Conservation (phyloP, 2,113 vertebrate species). For the Nothobranchius kuhntae region DNA sequence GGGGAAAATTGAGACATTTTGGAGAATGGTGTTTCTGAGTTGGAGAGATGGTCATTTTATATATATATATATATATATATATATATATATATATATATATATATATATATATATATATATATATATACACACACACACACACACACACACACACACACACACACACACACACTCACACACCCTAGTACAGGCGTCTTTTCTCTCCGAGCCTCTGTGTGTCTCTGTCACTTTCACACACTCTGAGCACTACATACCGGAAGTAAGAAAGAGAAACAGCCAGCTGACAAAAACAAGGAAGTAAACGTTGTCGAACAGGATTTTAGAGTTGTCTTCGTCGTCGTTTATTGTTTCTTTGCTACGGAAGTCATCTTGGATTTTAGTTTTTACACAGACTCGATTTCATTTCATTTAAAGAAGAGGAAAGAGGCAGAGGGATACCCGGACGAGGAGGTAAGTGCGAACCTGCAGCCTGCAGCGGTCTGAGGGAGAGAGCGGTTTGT, state of each 20-base stretch:
- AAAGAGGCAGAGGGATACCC: constrained; percentile 20
- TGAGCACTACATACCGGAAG: constrained; percentile 45
- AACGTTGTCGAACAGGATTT: constrained; percentile 28
- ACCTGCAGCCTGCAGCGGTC: constrained; percentile 3
- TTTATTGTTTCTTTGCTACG: constrained; percentile 41
- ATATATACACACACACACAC: too few relatives aligned
- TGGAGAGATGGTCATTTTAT: too few relatives aligned
- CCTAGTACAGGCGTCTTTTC: background rate
- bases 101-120: too few relatives aligned
- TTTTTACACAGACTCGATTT: constrained; percentile 1
- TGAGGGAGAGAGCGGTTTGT: background rate
- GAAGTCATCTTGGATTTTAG: constrained; percentile 54
- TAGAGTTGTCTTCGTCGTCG: background rate
- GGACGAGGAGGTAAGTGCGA: constrained; percentile 47
- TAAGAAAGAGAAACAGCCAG: constrained; percentile 28
- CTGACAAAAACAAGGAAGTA: constrained; percentile 75
- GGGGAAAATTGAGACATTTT: too few relatives aligned
- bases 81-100: too few relatives aligned
- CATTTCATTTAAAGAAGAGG: constrained; percentile 1
- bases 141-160: too few relatives aligned
- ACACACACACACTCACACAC: too few relatives aligned
- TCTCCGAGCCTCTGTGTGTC: constrained; percentile 49
- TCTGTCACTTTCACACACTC: constrained; percentile 16
- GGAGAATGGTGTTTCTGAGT: too few relatives aligned
- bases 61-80: too few relatives aligned